phyloP scores from a whole-genome alignment of 2,888 invertebrate species.

The Drosophila fulvimacula region DNA sequence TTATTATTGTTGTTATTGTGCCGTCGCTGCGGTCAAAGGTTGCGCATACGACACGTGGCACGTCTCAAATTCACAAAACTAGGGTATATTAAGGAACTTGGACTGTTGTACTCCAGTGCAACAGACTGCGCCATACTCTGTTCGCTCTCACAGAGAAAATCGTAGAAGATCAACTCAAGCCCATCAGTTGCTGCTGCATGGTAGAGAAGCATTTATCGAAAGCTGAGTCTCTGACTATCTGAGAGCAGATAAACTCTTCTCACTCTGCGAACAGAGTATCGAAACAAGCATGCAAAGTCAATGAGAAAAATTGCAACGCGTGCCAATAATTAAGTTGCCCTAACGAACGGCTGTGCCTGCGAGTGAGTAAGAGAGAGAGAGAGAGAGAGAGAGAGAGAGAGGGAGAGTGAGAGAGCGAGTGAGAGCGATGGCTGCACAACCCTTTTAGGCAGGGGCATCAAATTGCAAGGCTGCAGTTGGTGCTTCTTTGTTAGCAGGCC shows the following conservation, averaged over 20 bases:
- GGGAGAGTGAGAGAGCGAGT: background rate
- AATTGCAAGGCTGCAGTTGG: constrained; percentile 77
- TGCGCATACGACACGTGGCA: constrained; percentile 74
- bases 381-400: background rate
- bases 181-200: background rate
- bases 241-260: background rate
- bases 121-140: constrained; percentile 4
- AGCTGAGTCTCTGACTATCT: background rate
- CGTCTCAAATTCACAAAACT: constrained; percentile 51
- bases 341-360: constrained; percentile 24
- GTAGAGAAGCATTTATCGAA: background rate
- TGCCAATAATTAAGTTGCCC: constrained; percentile 82
- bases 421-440: constrained; percentile 37
- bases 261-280: background rate
- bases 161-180: background rate
- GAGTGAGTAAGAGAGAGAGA: background rate
- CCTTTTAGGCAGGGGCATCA: constrained; percentile 68
- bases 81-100: background rate
- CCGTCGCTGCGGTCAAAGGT: constrained; percentile 66
- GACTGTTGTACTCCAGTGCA: background rate
- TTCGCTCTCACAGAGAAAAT: background rate
- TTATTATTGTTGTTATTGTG: constrained; percentile 32
- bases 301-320: constrained; percentile 80
- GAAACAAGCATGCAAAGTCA: constrained; percentile 50
- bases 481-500: constrained; percentile 70